Base-by-base conservation (phyloP, 2,113 vertebrate species). In the Regulus satrapa region DNA sequence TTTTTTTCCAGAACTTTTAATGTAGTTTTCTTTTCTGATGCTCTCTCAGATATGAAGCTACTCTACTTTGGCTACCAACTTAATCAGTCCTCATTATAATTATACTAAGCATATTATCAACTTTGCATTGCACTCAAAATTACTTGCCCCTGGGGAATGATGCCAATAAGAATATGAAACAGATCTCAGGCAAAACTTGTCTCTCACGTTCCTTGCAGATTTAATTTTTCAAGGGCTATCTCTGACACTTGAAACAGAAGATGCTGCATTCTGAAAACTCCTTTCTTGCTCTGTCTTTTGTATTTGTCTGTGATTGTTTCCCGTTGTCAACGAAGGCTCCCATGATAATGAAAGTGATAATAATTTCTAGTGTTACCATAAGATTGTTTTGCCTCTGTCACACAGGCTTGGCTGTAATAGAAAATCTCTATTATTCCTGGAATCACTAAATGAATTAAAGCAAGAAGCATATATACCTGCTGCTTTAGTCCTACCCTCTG, bases 71-170 rank as follows among this genome's bases (percentile, higher is more conserved):
- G 81, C 87, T 95, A 96, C 90, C 85, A 94, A 91, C 87, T 88
- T 97, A 97, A 97, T 96, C 93, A 96, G 85, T 94, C 85, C 86
- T 96, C 74, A 94, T 95, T 94, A 95, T 94, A 95, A 95, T 96
- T 97, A 96, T 48, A 88, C 78, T 91, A 77, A 93, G 78, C 80
- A 62, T 90, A 92, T 90, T 94, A 95, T 90, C 94, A 97, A 92
- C 90, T 94, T 96, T 75, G 85, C 85, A 79, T 91, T 89, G 58
- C 88, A 85, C 85, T 97, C 85, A 85, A 64, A 95, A 97, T 96
- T 96, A 95, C 93, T 91, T 75, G 80, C 32, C 90, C 73, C 93
- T 89, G n/a, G 88, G 90, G 85, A 97, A 85, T 7, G 54, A 62
- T 25, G 75, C 75, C 94, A 92, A 84, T 76, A 97, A 93, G 92